phyloP scores from a whole-genome alignment of 2,888 invertebrate genomes.

The Dilophus febrilis region DNA sequence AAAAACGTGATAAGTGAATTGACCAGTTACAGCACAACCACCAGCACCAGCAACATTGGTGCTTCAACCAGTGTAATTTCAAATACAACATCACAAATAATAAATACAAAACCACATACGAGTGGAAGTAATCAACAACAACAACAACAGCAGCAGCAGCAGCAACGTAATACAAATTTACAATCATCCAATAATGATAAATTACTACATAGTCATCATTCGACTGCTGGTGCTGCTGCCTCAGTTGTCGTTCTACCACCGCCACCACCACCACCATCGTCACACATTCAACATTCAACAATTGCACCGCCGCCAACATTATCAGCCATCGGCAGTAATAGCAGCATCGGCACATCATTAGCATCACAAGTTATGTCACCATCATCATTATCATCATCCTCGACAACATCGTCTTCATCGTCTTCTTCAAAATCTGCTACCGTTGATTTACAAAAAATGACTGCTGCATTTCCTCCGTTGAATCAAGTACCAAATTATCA shows the following conservation, averaged over 20 bases:
- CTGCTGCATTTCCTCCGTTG: too few species aligned
- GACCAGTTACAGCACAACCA: background rate
- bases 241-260: background rate
- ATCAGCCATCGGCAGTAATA: constrained; percentile 15
- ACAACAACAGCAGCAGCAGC: constrained; percentile 13
- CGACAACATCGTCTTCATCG: background rate
- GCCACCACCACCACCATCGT: background rate
- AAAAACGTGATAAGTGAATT: constrained; percentile 3
- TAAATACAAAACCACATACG: constrained; percentile 13
- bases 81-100: background rate
- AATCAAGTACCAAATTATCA: constrained; percentile 53
- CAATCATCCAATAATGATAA: too few species aligned
- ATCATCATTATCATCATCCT: background rate
- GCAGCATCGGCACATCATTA: constrained; percentile 5
- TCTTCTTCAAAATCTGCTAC: constrained; percentile 8
- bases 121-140: constrained; percentile 9
- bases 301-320: constrained; percentile 4
- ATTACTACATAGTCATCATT: too few species aligned
- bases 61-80: constrained; percentile 1
- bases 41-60: background rate
- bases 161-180: too few species aligned
- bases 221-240: too few species aligned
- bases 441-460: constrained; percentile 36
- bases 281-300: constrained; percentile 2
- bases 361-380: background rate